Evolutionary conservation across 2,797 vertebrate genomes (phyloP).

Genomic region (Phoxinus dragarum): DNA sequence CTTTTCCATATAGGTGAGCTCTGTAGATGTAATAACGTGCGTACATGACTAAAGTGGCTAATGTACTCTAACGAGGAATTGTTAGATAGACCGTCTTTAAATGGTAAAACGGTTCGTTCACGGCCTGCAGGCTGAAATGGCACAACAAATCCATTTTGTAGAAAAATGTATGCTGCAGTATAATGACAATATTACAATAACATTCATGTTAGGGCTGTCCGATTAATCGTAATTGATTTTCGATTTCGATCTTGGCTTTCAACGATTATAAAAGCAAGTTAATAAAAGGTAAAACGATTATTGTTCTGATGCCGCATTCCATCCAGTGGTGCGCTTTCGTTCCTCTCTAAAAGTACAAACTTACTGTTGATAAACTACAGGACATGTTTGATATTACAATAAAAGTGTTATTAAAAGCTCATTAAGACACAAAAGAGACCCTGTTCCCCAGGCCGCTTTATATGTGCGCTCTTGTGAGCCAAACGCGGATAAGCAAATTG

Average conservation of each 20-base stretch:
- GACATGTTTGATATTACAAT: no score
- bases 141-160: not conserved
- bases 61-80: constrained; percentile 25
- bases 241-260: not conserved
- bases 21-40: constrained; percentile 27
- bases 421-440: no score
- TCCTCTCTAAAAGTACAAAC: no score
- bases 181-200: not conserved
- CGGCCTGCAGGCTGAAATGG: not conserved
- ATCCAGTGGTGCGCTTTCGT: not conserved
- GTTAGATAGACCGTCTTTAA: not conserved
- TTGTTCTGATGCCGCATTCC: not conserved
- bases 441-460: no score
- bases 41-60: constrained; percentile 3
- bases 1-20: constrained; percentile 42
- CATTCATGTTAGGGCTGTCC: not conserved
- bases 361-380: no score
- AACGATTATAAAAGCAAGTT: not conserved
- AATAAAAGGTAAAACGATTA: not conserved
- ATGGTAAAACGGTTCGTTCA: not conserved
- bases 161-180: not conserved
- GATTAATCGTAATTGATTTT: not conserved
- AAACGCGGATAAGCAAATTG: no score
- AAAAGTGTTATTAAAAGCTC: no score
- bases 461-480: no score